phyloP scores from a whole-genome alignment of 2,797 vertebrate genomes.

The Trematomus bernacchii region DNA sequence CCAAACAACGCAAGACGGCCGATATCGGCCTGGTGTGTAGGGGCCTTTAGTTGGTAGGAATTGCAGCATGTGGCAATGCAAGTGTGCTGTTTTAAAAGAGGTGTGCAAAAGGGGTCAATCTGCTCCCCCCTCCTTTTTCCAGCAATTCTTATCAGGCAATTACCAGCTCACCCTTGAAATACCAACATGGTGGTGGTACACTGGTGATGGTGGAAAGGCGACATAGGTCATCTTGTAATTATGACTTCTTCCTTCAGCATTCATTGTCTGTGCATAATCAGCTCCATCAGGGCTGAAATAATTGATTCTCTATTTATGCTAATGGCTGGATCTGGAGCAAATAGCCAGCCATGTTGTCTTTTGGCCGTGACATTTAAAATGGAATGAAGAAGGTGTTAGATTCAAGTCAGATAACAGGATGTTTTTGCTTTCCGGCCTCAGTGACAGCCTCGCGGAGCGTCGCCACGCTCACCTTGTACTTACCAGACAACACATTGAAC shows the following conservation, averaged over 20 bases:
- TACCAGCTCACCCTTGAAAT: constrained; percentile 73
- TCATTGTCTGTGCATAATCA: constrained; percentile 82
- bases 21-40: too few relatives aligned
- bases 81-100: constrained; percentile 20
- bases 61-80: constrained; percentile 12
- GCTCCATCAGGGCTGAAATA: constrained; percentile 78
- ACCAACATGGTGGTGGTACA: constrained; percentile 61
- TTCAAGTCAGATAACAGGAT: constrained; percentile 72
- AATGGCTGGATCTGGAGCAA: constrained; percentile 81
- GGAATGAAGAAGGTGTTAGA: constrained; percentile 66
- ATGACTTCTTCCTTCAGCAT: constrained; percentile 74
- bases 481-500: constrained; percentile 73
- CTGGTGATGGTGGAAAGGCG: constrained; percentile 58
- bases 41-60: constrained; percentile 3
- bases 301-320: constrained; percentile 84
- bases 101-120: constrained; percentile 31
- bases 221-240: constrained; percentile 80
- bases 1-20: too few relatives aligned
- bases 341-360: constrained; percentile 80
- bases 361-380: constrained; percentile 82
- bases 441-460: constrained; percentile 51
- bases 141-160: constrained; percentile 67
- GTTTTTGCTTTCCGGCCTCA: constrained; percentile 55
- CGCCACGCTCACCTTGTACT: constrained; percentile 60
- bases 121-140: constrained; percentile 25